Evolutionary conservation across 2,888 invertebrate species (phyloP).

Genomic region (Gortyna flavago): DNA sequence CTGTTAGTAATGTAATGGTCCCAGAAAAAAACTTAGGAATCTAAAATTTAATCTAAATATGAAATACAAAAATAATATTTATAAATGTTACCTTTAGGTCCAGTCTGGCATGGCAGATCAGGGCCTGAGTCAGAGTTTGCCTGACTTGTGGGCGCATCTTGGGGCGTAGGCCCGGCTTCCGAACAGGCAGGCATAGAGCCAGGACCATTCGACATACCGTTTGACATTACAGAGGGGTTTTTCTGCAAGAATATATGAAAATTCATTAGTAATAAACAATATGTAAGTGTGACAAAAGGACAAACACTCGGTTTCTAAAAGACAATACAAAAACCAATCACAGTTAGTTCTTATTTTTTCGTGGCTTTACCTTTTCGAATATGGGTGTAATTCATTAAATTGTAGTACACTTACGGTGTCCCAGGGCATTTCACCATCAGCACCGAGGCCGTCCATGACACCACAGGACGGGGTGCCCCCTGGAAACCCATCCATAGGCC

Average conservation of each 20-base stretch:
- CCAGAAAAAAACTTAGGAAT: neutral
- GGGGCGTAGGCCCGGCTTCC: slow-evolving; percentile 74
- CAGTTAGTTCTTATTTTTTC: too few relatives aligned
- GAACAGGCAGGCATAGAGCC: slow-evolving; percentile 83
- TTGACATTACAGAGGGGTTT: slow-evolving; percentile 89
- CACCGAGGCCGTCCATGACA: slow-evolving; percentile 91
- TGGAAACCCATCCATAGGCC: slow-evolving; percentile 89
- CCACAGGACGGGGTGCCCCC: slow-evolving; percentile 90
- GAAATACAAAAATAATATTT: neutral
- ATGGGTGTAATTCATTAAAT: neutral
- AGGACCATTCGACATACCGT: slow-evolving; percentile 87
- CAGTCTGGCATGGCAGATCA: slow-evolving; percentile 78
- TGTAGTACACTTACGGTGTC: slow-evolving; percentile 85
- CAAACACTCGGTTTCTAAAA: neutral
- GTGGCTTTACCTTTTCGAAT: neutral
- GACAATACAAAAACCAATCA: neutral
- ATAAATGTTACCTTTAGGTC: slow-evolving; percentile 81
- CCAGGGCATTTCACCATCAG: slow-evolving; percentile 91
- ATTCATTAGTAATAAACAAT: neutral
- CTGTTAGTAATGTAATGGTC: neutral
- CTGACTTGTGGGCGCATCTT: slow-evolving; percentile 68
- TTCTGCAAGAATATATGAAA: slow-evolving; percentile 74
- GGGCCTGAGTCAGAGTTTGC: slow-evolving; percentile 58
- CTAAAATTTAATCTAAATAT: neutral
- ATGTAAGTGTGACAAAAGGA: neutral